Evolutionary conservation across 1,140 invertebrate genomes (phyloP).

Genomic region (Stenopsyche tienmushanensis): DNA sequence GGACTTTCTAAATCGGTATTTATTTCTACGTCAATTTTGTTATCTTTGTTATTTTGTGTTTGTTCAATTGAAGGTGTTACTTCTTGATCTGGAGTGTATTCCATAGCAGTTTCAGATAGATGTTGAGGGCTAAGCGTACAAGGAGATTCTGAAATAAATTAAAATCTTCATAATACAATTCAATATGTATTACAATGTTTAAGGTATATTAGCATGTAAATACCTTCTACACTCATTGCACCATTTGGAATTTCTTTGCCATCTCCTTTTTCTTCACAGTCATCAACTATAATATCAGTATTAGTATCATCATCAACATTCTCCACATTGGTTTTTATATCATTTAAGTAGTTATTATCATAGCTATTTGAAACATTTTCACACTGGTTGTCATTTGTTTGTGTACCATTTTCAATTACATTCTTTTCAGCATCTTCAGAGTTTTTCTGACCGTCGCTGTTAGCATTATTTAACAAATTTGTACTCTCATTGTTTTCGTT

Average conservation of each 20-base stretch:
- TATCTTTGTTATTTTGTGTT: conserved; percentile 35
- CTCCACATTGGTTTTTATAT: background rate
- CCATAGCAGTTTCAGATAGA: conserved; percentile 33
- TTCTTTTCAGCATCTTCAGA: conserved; percentile 3
- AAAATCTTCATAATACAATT: conserved; percentile 5
- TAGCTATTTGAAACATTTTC: conserved; percentile 14
- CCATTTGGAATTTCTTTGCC: conserved; percentile 48
- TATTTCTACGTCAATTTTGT: conserved; percentile 34
- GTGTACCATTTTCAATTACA: background rate
- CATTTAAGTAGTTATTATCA: conserved; percentile 10
- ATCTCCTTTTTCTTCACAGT: conserved; percentile 44
- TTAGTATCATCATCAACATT: conserved; percentile 42
- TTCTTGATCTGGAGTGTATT: conserved; percentile 39
- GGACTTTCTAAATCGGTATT: conserved; percentile 25
- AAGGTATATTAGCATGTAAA: conserved; percentile 3
- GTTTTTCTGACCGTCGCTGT: background rate
- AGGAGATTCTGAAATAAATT: conserved; percentile 32
- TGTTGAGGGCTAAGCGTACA: conserved; percentile 34
- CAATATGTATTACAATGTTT: too few species aligned
- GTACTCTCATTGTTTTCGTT: background rate
- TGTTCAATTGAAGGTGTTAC: conserved; percentile 41
- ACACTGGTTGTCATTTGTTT: background rate
- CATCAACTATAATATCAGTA: conserved; percentile 51
- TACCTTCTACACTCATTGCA: conserved; percentile 54
- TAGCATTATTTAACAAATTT: background rate